Evolutionary conservation across 2,797 vertebrate genomes (phyloP).

Genomic region (Manis javanica): DNA sequence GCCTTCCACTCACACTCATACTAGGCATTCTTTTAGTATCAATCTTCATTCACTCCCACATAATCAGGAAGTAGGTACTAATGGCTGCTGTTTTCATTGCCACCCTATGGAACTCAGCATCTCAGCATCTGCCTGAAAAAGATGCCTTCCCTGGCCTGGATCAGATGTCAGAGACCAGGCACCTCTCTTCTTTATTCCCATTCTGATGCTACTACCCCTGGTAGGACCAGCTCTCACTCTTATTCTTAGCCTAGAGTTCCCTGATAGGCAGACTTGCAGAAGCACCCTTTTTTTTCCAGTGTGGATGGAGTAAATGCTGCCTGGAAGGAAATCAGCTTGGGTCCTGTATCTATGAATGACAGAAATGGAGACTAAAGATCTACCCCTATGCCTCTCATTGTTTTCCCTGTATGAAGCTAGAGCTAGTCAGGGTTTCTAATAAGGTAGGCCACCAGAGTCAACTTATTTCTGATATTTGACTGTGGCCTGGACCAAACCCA

Average conservation of each 20-base stretch:
- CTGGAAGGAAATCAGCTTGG: background rate
- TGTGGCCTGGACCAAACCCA: background rate
- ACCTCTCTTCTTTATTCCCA: background rate
- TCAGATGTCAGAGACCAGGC: background rate
- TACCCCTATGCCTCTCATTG: background rate
- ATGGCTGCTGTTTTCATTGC: background rate
- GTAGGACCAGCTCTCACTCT: background rate
- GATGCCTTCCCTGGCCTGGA: background rate
- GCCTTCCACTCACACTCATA: background rate
- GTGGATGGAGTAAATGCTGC: background rate
- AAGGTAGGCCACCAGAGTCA: background rate
- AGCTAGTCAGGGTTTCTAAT: constrained; percentile 30
- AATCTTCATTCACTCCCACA: background rate
- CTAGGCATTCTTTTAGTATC: background rate
- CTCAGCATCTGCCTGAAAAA: background rate
- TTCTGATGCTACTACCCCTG: background rate
- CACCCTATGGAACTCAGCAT: background rate
- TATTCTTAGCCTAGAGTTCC: background rate
- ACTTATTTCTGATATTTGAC: constrained; percentile 51
- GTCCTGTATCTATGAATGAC: background rate
- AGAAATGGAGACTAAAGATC: background rate
- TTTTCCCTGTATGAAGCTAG: constrained; percentile 19
- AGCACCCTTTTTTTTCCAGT: background rate
- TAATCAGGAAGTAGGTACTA: background rate
- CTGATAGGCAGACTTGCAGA: background rate